A percentile compares a stretch with the other conserved stretches of the same genome.
Evolutionary conservation across 2,113 vertebrate genomes (phyloP).

Genomic region (Thinocorus orbignyianus): DNA sequence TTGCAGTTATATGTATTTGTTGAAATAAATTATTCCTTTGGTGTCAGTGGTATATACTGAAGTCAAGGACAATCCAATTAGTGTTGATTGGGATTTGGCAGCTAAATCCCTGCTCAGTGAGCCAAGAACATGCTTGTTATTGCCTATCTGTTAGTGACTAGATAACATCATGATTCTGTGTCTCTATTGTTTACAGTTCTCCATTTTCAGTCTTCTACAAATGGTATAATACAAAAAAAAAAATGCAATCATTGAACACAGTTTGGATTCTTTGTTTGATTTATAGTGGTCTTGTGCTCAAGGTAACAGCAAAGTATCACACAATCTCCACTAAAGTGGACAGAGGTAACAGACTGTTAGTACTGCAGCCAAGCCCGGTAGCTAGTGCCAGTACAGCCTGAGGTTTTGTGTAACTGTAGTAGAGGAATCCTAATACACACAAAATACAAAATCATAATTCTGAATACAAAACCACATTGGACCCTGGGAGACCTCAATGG

Average conservation of each 20-base stretch:
- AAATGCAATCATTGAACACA: background rate
- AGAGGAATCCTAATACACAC: background rate
- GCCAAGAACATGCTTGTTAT: slow-evolving; percentile 27
- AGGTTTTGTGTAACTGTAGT: background rate
- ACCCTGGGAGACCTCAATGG: background rate
- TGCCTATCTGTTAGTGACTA: slow-evolving; percentile 33
- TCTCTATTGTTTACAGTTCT: background rate
- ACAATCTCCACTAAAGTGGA: background rate
- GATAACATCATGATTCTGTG: background rate
- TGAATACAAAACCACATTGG: background rate
- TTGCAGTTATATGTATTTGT: background rate
- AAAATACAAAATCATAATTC: background rate
- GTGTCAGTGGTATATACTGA: slow-evolving; percentile 14
- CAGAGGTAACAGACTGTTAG: rapidly evolving
- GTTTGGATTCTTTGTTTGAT: background rate
- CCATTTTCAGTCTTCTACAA: background rate
- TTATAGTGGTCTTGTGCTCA: background rate
- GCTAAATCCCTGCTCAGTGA: slow-evolving; percentile 13
- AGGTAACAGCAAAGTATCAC: background rate
- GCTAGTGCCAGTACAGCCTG: background rate
- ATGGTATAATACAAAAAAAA: background rate
- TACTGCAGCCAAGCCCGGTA: background rate
- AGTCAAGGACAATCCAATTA: slow-evolving; percentile 34
- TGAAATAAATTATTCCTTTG: background rate
- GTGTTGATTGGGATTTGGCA: slow-evolving; percentile 54